Conservation (phyloP, 1,140 invertebrate genomes). For the Eueides isabella region DNA sequence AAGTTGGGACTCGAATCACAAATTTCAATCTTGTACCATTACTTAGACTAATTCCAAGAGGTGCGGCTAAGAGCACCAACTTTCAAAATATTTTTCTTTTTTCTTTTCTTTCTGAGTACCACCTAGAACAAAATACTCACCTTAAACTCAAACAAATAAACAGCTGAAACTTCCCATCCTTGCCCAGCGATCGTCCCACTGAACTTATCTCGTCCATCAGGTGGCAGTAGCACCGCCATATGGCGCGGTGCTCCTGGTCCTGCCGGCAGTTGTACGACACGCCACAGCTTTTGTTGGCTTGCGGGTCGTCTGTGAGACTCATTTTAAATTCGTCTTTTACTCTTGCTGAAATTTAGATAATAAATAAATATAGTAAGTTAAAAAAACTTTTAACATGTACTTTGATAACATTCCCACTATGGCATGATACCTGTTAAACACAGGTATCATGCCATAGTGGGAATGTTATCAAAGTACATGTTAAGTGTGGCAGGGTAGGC, state of each 20-base stretch:
- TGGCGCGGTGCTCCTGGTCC: constrained; percentile 86
- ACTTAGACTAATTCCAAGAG: too few relatives aligned
- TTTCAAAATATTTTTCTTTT: too few relatives aligned
- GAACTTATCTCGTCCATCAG: constrained; percentile 92
- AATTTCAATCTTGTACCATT: too few relatives aligned
- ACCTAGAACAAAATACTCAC: constrained; percentile 69
- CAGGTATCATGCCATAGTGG: too few relatives aligned
- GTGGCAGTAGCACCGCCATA: constrained; percentile 90
- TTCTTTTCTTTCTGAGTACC: too few relatives aligned
- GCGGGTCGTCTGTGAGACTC: constrained; percentile 85
- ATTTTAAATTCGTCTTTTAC: constrained; percentile 93
- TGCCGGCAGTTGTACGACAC: constrained; percentile 91
- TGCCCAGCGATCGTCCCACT: constrained; percentile 93
- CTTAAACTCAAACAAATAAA: constrained; percentile 96
- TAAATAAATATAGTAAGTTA: neutral
- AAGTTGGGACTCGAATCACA: too few relatives aligned
- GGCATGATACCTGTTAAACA: too few relatives aligned
- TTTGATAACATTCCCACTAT: too few relatives aligned
- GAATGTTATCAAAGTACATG: too few relatives aligned
- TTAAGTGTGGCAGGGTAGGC: too few relatives aligned
- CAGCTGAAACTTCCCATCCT: constrained; percentile 99
- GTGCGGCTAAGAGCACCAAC: too few relatives aligned
- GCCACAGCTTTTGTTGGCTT: constrained; percentile 85
- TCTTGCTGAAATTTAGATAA: constrained; percentile 85
- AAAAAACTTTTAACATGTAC: too few relatives aligned